A percentile compares a stretch with the other conserved stretches of the same genome.
phyloP scores from a whole-genome alignment of 2,888 invertebrate genomes.

The Drosophila heteroneura region DNA sequence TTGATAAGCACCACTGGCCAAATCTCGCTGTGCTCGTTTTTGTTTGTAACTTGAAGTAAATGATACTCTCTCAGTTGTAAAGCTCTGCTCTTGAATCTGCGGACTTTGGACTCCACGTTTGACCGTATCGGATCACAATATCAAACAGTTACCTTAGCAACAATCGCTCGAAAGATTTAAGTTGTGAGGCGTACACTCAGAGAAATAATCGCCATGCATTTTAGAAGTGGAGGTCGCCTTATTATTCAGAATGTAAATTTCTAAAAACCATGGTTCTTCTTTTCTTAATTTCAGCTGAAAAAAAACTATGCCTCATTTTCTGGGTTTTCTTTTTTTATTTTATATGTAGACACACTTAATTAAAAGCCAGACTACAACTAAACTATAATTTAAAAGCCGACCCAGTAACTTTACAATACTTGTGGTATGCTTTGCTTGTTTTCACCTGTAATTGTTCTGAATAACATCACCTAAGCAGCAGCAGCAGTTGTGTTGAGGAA shows the following conservation, averaged over 20 bases:
- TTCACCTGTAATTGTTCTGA: neutral
- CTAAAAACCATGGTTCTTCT: neutral
- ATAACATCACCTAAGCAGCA: neutral
- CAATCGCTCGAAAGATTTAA: constrained; percentile 2
- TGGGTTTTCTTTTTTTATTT: neutral
- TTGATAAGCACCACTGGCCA: neutral
- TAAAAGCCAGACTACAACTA: neutral
- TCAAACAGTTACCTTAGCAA: neutral
- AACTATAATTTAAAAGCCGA: neutral
- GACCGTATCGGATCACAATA: neutral
- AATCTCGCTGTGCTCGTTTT: neutral
- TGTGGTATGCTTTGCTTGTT: neutral
- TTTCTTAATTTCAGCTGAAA: neutral
- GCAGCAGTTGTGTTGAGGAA: neutral
- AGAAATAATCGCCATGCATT: neutral
- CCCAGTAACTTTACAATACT: neutral
- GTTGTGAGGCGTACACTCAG: neutral
- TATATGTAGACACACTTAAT: neutral
- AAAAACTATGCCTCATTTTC: neutral
- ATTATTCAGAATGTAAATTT: neutral
- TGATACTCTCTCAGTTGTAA: neutral
- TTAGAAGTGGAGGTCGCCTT: neutral
- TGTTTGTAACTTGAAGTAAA: neutral
- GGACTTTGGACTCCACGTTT: neutral
- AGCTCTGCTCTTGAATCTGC: neutral